Conservation (phyloP, 2,797 vertebrate genomes). For the Gila robusta region DNA sequence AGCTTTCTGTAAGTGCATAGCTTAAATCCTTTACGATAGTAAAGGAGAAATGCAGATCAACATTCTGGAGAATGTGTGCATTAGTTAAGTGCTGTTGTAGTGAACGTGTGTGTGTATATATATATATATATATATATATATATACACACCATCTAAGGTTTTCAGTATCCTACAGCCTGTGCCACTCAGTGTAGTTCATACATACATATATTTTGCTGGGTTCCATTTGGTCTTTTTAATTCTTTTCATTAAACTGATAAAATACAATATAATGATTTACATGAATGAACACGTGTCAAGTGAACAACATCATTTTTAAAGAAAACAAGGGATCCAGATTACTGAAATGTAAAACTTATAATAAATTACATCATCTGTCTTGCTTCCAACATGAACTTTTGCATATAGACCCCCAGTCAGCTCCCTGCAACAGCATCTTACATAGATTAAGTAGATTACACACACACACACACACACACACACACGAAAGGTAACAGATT, state of each 20-base stretch:
- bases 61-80: slow-evolving; percentile 39
- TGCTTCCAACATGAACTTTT: not conserved
- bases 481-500: slow-evolving; percentile 57
- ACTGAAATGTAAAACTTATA: not conserved
- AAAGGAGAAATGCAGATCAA: slow-evolving; percentile 45
- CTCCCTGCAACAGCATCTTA: slow-evolving; percentile 58
- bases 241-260: not conserved
- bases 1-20: slow-evolving; percentile 66
- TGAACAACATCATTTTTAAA: not conserved
- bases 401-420: slow-evolving; percentile 29
- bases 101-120: not conserved
- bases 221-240: not conserved
- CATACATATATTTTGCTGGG: not conserved
- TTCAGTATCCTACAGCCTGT: slow-evolving; percentile 6
- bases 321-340: not conserved
- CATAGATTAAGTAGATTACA: not conserved
- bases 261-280: not conserved
- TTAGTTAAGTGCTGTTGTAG: slow-evolving; percentile 61
- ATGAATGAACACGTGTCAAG: not conserved
- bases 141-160: not conserved
- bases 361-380: not conserved
- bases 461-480: not conserved
- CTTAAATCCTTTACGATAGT: slow-evolving; percentile 57
- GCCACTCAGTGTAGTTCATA: not conserved
- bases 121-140: slow-evolving; percentile 10